These are phyloP conservation scores for Punctoribates punctum DNA, from an alignment of 2,888 invertebrate species.

Conservation along the genomic window DNA sequence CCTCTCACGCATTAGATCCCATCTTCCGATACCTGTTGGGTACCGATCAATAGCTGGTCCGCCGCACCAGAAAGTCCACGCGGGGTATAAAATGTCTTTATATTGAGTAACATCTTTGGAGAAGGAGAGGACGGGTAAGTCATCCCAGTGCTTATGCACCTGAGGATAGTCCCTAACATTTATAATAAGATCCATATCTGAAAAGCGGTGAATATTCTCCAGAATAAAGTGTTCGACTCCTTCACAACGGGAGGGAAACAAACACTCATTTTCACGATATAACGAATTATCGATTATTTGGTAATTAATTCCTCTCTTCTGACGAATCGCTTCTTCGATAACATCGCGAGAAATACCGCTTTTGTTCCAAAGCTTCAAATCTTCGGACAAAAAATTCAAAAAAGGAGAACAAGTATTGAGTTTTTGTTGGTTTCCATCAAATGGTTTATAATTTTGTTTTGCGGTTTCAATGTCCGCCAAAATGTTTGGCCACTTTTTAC, in stretches of 20 bases:
- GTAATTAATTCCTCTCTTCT: slow-evolving; percentile 68
- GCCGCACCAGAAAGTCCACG: slow-evolving; percentile 98
- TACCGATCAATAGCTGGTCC: slow-evolving; percentile 92
- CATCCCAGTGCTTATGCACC: slow-evolving; percentile 58
- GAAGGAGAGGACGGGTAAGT: slow-evolving; percentile 84
- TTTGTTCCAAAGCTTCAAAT: slow-evolving; percentile 65
- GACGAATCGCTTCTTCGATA: slow-evolving; percentile 60
- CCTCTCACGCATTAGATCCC: slow-evolving; percentile 76
- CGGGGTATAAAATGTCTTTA: slow-evolving; percentile 83
- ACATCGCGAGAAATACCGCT: slow-evolving; percentile 66
- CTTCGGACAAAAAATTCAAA: slow-evolving; percentile 60
- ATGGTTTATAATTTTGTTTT: slow-evolving; percentile 50
- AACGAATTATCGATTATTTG: slow-evolving; percentile 76
- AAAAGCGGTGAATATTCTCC: slow-evolving; percentile 63
- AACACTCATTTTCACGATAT: slow-evolving; percentile 76
- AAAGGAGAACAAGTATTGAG: slow-evolving; percentile 50
- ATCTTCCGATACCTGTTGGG: slow-evolving; percentile 87
- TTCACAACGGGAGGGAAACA: slow-evolving; percentile 84
- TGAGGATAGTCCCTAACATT: slow-evolving; percentile 95
- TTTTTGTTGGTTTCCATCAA: slow-evolving; percentile 48
- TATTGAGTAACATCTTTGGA: slow-evolving; percentile 82
- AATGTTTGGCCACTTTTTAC: slow-evolving; percentile 52
- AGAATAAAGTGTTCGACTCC: slow-evolving; percentile 90
- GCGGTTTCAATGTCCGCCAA: slow-evolving; percentile 51
- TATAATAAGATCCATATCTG: slow-evolving; percentile 77